Evolutionary conservation across 2,797 vertebrate genomes (phyloP), one percentile per base, ranked within the genome.

Genomic region (Lacerta bilineata): DNA sequence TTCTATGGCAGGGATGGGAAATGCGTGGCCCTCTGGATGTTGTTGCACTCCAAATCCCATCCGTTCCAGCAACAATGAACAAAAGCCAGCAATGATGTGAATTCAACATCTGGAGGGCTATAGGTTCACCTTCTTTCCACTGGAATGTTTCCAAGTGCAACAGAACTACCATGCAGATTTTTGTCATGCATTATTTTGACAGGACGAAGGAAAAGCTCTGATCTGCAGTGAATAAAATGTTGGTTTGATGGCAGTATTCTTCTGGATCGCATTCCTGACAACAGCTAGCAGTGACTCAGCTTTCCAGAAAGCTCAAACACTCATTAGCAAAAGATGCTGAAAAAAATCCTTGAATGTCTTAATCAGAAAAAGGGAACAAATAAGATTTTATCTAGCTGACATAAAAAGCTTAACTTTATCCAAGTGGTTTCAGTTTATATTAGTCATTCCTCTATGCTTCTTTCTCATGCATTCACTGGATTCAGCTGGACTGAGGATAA

Each of bases 331-430:
- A 72, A 84, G 33, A 20, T 68, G 46, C 5, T 79, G 84, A 11
- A 83, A 92, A 55, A 90, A 27, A 36, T 55, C 84, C 78, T 36
- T 86, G 74, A 29, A 50, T n/a, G 0, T 41, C 88, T 77, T 43
- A 87, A 74, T 69, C 78, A 41, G 59, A 15, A 82, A 74, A 25
- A 61, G 84, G 90, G 72, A 68, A 76, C 66, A 72, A 87, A 79
- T 84, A 0, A 39, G 59, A 74, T n/a, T 55, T 87, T 71, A 83
- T 10, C 41, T 43, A 76, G 50, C 46, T 88, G 83, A 85, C 33
- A 86, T 0, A 83, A 64, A 90, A 93, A 71, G 77, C 68, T 25
- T 29, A 61, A 61, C 33, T 74, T 84, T 92, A 83, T 41, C 88
- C 1, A 1, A 75, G 23, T n/a, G 10, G 75, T 6, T 15, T 69